Evolutionary conservation across 2,797 vertebrate species (phyloP).

Genomic region (Nyctalus aviator): DNA sequence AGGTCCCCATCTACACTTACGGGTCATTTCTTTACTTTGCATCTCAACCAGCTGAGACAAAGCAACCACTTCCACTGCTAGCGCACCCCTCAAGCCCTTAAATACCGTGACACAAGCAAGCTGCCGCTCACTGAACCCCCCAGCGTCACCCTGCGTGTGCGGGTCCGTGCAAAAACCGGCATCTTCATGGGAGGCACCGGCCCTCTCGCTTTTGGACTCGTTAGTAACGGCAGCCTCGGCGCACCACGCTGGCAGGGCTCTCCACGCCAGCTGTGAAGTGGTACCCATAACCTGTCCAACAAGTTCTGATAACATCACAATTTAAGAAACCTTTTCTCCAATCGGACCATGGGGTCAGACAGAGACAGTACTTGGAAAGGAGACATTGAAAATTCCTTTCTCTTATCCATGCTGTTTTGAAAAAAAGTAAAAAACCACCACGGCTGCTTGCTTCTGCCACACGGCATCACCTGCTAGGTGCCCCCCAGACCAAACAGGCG

Average conservation of each 20-base stretch:
- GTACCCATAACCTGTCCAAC: constrained; percentile 55
- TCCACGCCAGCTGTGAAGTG: not conserved
- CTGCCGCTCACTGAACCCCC: not conserved
- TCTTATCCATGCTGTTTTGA: not conserved
- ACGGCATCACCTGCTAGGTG: not conserved
- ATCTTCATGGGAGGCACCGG: not conserved
- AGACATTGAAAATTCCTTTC: not conserved
- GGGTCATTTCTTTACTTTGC: not conserved
- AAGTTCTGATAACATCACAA: constrained; percentile 70
- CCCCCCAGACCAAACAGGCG: constrained; percentile 1
- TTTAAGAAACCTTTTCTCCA: constrained; percentile 51
- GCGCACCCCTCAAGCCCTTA: not conserved
- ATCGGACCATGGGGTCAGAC: not conserved
- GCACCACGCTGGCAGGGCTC: not conserved
- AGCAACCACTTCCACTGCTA: not conserved
- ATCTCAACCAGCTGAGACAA: not conserved
- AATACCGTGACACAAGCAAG: constrained; percentile 18
- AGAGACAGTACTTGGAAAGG: not conserved
- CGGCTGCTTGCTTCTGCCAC: not conserved
- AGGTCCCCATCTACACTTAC: not conserved
- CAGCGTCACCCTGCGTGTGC: not conserved
- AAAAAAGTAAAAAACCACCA: not conserved
- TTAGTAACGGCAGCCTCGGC: not conserved
- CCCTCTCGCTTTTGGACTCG: not conserved
- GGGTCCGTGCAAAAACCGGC: not conserved